phyloP scores from a whole-genome alignment of 2,888 invertebrate genomes.

The Fragum whitleyi region DNA sequence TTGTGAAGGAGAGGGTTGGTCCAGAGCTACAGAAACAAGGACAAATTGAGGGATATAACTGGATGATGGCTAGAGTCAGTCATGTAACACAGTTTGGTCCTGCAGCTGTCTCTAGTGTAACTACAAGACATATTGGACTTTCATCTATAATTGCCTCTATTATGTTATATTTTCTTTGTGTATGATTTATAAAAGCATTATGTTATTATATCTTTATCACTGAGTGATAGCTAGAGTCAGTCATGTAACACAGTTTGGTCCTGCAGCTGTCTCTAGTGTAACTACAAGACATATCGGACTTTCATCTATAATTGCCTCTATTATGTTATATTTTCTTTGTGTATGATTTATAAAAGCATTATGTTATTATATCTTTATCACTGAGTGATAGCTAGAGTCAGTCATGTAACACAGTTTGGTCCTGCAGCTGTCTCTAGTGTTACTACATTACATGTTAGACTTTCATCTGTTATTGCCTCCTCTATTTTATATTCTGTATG shows the following conservation, averaged over 20 bases:
- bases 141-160: no score
- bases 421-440: neutral
- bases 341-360: no score
- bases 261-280: neutral
- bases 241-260: neutral
- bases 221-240: conserved; percentile 68
- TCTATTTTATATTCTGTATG: no score
- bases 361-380: no score
- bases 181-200: no score
- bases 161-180: no score
- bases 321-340: no score
- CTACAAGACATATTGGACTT: neutral
- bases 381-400: conserved; percentile 67
- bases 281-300: neutral
- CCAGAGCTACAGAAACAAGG: conserved; percentile 64
- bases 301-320: no score
- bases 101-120: neutral
- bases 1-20: conserved; percentile 73
- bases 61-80: conserved; percentile 64
- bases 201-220: no score
- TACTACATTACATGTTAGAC: neutral
- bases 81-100: neutral
- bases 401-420: neutral
- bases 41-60: conserved; percentile 66
- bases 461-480: no score